A percentile compares a stretch with the other conserved stretches of the same genome.
phyloP scores from a whole-genome alignment of 2,113 vertebrate species.

The Larimichthys polyactis region DNA sequence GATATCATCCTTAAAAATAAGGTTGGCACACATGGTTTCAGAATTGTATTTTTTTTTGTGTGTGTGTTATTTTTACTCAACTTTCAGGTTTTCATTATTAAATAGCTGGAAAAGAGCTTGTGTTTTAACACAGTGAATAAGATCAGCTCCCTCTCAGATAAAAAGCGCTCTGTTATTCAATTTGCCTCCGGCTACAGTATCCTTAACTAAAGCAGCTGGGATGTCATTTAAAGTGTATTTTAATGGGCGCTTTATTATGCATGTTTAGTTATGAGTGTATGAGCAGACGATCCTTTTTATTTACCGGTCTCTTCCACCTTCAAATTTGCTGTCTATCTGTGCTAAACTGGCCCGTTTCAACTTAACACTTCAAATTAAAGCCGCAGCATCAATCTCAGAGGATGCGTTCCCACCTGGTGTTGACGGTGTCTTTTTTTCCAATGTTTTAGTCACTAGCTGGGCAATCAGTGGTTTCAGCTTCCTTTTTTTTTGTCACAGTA shows the following conservation, averaged over 20 bases:
- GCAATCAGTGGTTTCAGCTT: conserved; percentile 55
- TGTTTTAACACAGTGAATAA: conserved; percentile 41
- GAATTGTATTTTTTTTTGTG: conserved; percentile 1
- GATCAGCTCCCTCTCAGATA: conserved; percentile 27
- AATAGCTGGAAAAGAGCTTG: conserved; percentile 21
- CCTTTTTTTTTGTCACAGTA: conserved; percentile 45
- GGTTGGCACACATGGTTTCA: conserved; percentile 83
- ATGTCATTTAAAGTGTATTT: conserved; percentile 66
- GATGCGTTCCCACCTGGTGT: conserved; percentile 39
- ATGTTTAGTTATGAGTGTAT: conserved; percentile 25
- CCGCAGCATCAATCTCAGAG: conserved; percentile 63
- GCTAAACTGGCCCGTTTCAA: conserved; percentile 69
- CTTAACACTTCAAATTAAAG: conserved; percentile 66
- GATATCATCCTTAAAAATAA: conserved; percentile 97
- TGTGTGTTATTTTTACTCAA: conserved; percentile 1
- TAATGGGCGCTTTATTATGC: conserved; percentile 62
- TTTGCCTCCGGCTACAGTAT: conserved; percentile 39
- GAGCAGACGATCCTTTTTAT: conserved; percentile 70
- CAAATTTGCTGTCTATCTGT: conserved; percentile 65
- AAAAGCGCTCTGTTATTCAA: conserved; percentile 31
- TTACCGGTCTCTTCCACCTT: conserved; percentile 63
- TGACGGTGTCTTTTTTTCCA: conserved; percentile 56
- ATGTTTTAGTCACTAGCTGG: conserved; percentile 54
- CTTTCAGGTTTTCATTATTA: conserved; percentile 25
- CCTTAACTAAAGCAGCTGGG: conserved; percentile 53